Base-by-base conservation (phyloP, 2,797 vertebrate species). In the Echeneis naucrates region DNA sequence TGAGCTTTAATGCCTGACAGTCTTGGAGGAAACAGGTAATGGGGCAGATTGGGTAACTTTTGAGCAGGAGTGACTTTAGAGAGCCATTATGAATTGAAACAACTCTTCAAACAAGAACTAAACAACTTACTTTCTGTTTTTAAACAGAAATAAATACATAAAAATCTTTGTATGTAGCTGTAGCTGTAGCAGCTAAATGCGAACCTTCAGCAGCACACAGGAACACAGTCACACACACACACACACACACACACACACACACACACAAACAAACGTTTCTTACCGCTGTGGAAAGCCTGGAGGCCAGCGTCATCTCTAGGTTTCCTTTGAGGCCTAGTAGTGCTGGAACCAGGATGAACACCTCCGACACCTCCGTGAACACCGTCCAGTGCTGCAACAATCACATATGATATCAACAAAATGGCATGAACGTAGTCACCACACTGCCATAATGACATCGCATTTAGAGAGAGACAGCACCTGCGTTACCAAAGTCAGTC, bases 241-340 rank as follows among this genome's bases (percentile, higher is more conserved):
- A 63, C 21, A 32, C n/a, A n/a, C n/a, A n/a, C 21, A 60, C 21
- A 56, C 33, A 51, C 6, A 42, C 26, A 54, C n/a, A 59, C 32
- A 30, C 57, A 40, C 48, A 17, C 48, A 32, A 50, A 77, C n/a
- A 70, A 38, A 16, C 5, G n/a, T 57, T 62, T 62, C 98, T 98
- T 92, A 99, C 98, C 84, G 98, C 97, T 24, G 98, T 99, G 26
- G 98, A 99, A n/a, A 99, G 96, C 70, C 98, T 95, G 8, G 98
- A 99, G 0, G 98, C 98, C 88, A 99, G 90, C 0, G 98, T 99
- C 98, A 99, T 99, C 92, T 99, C 98, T 77, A 99, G 94, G 94
- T 99, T 99, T 44, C 98, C 98, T 91, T 99, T 99, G 51, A 99
- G 95, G 1, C 98, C 98, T 82, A 99, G 94, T 26, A 99, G 90